Base-by-base conservation (phyloP, 2,797 vertebrate genomes). In the Tauraco hartlaubi region DNA sequence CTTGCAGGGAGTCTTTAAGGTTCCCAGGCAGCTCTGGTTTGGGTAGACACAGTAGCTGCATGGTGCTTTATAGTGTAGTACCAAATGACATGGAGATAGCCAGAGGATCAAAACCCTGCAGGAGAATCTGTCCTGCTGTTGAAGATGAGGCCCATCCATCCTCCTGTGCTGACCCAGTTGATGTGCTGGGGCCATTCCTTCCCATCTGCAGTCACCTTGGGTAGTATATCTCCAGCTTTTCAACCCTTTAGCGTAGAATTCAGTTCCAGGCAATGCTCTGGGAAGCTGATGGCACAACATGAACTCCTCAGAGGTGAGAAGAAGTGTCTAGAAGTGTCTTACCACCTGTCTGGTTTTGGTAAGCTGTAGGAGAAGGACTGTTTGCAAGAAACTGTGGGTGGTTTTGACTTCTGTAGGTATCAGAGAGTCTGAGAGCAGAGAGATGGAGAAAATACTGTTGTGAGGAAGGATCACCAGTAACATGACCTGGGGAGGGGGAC, bases 171-270 rank as follows among this genome's bases (percentile, higher is more conserved):
- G 77, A 73, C 54, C 48, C 52, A 81, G 2, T 28, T 68, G 54
- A 31, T 74, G 54, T 85, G 66, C 43, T 56, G 46, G 54, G 52
- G 35, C 41, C 1, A 1, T 67, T 79, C 31, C 49, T 79, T 67
- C 78, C 52, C 0, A 0, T 21, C 59, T 71, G 25, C 58, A 41
- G 61, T 41, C n/a, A 51, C 22, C 15, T 49, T 2, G 2, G 59
- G 10, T 39, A 76, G 7, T 6, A 9, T 37, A 79, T 49, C 41
- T 79, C 16, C 31, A 56, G 76, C 26, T 90, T 88, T 75, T 68
- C 66, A 81, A 69, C 35, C 56, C 35, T 85, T 78, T 28, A 54
- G n/a, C 2, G 4, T 7, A n/a, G 52, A 67, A 52, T 56, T 92
- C 77, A 48, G 13, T 59, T 80, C 31, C 41, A 63, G 56, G 44